Evolutionary conservation across 2,113 vertebrate genomes (phyloP).

Genomic region (Callospermophilus lateralis): DNA sequence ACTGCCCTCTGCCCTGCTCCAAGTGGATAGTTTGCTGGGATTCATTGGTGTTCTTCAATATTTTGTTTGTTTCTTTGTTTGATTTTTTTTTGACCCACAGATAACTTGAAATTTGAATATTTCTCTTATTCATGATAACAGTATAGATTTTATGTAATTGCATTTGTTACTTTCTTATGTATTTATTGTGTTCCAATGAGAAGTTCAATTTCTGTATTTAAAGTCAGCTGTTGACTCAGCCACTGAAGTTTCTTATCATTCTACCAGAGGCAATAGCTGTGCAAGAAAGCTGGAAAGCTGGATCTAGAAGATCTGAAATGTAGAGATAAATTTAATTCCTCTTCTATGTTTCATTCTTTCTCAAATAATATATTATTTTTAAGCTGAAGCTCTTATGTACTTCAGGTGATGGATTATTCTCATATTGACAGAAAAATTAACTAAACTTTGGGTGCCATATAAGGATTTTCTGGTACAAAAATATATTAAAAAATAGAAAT

Average conservation of each 20-base stretch:
- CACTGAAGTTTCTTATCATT: not conserved
- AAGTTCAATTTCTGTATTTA: not conserved
- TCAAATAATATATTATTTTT: constrained; percentile 1
- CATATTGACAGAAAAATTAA: not conserved
- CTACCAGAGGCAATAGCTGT: not conserved
- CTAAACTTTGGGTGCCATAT: not conserved
- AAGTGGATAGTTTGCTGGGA: no score
- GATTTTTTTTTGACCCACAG: not conserved
- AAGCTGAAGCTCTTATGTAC: not conserved
- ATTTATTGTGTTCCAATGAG: not conserved
- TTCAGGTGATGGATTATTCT: not conserved
- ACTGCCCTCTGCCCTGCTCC: not conserved
- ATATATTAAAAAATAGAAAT: not conserved
- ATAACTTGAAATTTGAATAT: not conserved
- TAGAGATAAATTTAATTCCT: not conserved
- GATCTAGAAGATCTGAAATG: not conserved
- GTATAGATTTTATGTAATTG: not conserved
- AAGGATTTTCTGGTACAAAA: not conserved
- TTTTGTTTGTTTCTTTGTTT: not conserved
- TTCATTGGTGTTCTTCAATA: not conserved
- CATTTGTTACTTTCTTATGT: not conserved
- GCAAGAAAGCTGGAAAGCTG: not conserved
- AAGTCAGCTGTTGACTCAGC: not conserved
- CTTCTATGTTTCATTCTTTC: not conserved
- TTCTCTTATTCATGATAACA: not conserved